Conservation (phyloP, 1,140 invertebrate genomes). For the Ceratina calcarata region DNA sequence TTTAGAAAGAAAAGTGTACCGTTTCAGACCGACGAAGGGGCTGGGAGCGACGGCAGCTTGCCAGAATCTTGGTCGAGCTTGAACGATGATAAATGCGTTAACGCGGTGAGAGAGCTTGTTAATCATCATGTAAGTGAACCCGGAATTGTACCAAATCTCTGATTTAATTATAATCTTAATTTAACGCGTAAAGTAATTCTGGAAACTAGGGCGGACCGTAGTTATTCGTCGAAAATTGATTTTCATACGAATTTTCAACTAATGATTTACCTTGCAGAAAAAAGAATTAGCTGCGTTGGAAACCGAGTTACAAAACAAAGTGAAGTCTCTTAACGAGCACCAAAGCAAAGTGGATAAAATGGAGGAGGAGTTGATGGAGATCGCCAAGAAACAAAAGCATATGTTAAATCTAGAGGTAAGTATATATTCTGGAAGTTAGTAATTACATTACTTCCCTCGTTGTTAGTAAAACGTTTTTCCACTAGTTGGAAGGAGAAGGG, state of each 20-base stretch:
- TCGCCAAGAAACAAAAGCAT: conserved; percentile 78
- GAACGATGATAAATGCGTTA: conserved; percentile 81
- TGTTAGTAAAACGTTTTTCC: not conserved
- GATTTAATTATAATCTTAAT: conserved; percentile 25
- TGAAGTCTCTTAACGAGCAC: conserved; percentile 83
- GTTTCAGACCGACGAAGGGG: conserved; percentile 77
- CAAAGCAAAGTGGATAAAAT: conserved; percentile 83
- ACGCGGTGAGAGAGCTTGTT: conserved; percentile 82
- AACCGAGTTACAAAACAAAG: conserved; percentile 82
- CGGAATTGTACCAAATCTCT: not conserved
- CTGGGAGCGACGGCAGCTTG: conserved; percentile 73
- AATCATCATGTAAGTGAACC: conserved; percentile 83
- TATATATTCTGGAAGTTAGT: conserved; percentile 8
- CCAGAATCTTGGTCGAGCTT: conserved; percentile 77
- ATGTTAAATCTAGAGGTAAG: conserved; percentile 74
- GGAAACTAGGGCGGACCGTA: not conserved
- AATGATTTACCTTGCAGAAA: conserved; percentile 70
- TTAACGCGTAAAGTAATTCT: not conserved
- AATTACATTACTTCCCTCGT: not conserved
- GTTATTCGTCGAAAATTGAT: not conserved
- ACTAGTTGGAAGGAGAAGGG: conserved; percentile 69
- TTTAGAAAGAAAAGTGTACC: conserved; percentile 46
- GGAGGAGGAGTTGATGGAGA: conserved; percentile 83
- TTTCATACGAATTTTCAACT: not conserved
- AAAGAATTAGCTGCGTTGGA: conserved; percentile 85